phyloP scores from a whole-genome alignment of 2,113 vertebrate genomes.

The Elaphurus davidianus region DNA sequence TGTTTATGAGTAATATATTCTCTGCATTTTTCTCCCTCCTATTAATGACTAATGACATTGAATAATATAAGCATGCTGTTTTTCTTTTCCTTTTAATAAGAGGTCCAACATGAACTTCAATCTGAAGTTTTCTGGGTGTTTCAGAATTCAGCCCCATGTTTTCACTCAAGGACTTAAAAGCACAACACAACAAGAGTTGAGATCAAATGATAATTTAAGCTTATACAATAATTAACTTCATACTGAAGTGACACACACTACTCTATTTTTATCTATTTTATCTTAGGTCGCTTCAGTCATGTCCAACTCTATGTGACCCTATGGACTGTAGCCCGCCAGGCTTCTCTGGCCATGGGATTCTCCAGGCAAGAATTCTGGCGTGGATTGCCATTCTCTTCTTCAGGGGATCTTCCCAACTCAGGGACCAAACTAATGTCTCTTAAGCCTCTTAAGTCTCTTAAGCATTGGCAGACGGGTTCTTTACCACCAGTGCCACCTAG shows the following conservation, averaged over 20 bases:
- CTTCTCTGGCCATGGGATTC: neutral
- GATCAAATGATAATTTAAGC: neutral
- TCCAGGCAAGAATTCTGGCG: neutral
- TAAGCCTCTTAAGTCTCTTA: too few species aligned
- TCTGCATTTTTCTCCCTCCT: slow-evolving; percentile 14
- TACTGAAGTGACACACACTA: neutral
- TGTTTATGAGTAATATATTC: slow-evolving; percentile 22
- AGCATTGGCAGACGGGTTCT: neutral
- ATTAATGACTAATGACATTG: slow-evolving; percentile 26
- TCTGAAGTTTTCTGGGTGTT: neutral
- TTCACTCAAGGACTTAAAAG: slow-evolving; percentile 1
- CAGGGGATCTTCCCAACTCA: neutral
- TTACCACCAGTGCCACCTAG: neutral
- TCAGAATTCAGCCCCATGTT: neutral
- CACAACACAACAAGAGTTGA: neutral
- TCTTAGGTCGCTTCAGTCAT: neutral
- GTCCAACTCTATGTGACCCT: neutral
- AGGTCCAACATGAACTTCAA: neutral
- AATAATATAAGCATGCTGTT: neutral
- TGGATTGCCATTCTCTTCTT: neutral
- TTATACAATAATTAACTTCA: neutral
- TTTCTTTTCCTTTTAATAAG: slow-evolving; percentile 14
- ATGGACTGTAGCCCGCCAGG: neutral
- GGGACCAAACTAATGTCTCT: neutral
- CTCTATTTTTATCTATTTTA: neutral